Percentiles rank a stretch among this genome's conserved stretches.
phyloP scores from a whole-genome alignment of 2,113 vertebrate genomes.

The Rafetus swinhoei region DNA sequence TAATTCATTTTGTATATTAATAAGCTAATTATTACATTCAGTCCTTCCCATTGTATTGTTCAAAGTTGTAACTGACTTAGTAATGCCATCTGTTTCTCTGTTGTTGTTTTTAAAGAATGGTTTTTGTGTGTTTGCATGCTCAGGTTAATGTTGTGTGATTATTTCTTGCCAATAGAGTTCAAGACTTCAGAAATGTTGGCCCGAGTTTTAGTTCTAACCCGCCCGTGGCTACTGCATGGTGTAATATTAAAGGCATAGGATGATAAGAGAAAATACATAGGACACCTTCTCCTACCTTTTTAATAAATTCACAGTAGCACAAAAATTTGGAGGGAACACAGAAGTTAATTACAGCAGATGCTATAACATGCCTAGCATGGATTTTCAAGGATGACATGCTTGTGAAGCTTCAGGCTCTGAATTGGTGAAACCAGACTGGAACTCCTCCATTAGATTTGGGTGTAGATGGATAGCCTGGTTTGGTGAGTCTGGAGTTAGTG shows the following conservation, averaged over 20 bases:
- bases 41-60: neutral
- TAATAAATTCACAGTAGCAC: neutral
- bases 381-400: neutral
- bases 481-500: neutral
- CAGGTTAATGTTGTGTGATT: neutral
- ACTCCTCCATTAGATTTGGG: neutral
- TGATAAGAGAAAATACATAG: constrained; percentile 16
- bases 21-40: neutral
- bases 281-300: neutral
- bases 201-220: neutral
- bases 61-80: neutral
- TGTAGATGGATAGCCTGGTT: neutral
- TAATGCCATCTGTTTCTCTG: neutral
- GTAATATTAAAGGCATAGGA: neutral
- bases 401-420: neutral
- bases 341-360: neutral
- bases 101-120: neutral
- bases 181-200: neutral
- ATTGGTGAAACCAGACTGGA: neutral
- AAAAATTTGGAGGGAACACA: neutral
- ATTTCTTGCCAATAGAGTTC: constrained; percentile 4
- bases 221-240: neutral
- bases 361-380: neutral
- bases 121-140: neutral
- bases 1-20: neutral